A percentile compares a stretch with the other conserved stretches of the same genome.
Conservation (phyloP, 2,797 vertebrate species). For the Typhlichthys subterraneus region DNA sequence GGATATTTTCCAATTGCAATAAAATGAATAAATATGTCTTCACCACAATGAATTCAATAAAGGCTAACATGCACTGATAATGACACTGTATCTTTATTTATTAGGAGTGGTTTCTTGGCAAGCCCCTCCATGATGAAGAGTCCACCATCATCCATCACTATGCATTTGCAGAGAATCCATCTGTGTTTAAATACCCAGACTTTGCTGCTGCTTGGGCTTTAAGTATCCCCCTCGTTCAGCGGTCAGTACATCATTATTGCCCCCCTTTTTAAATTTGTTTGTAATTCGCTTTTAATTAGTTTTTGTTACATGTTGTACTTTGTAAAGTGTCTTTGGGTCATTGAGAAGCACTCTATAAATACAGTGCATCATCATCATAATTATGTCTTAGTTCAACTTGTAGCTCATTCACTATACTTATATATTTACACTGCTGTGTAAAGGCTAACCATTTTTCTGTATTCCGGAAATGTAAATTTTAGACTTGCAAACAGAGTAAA, state of each 20-base stretch:
- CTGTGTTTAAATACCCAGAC: slow-evolving; percentile 92
- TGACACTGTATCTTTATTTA: slow-evolving; percentile 24
- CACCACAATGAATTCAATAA: slow-evolving; percentile 1
- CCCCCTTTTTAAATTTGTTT: too few relatives aligned
- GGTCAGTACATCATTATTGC: slow-evolving; percentile 74
- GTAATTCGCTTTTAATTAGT: too few relatives aligned
- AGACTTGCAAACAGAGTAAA: slow-evolving; percentile 89
- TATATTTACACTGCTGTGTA: background rate
- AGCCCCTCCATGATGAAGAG: slow-evolving; percentile 89
- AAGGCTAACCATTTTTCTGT: background rate
- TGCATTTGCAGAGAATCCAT: slow-evolving; percentile 94
- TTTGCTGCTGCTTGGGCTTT: slow-evolving; percentile 94
- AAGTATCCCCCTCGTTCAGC: slow-evolving; percentile 88
- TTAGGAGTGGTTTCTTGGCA: slow-evolving; percentile 96
- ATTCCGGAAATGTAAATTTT: slow-evolving; percentile 32
- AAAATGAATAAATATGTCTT: slow-evolving; percentile 12
- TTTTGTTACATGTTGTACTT: too few relatives aligned
- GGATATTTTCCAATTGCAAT: slow-evolving; percentile 24
- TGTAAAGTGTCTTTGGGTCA: too few relatives aligned
- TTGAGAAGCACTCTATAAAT: too few relatives aligned
- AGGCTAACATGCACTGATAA: slow-evolving; percentile 1
- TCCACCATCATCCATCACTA: slow-evolving; percentile 99
- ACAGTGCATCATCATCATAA: too few relatives aligned
- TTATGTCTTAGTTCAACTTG: background rate
- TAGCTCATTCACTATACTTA: background rate